Evolutionary conservation across 53 echinoderm and acorn worm species (phyloP), one percentile per base, ranked within the genome.

Genomic region (Pentamera pediparva): DNA sequence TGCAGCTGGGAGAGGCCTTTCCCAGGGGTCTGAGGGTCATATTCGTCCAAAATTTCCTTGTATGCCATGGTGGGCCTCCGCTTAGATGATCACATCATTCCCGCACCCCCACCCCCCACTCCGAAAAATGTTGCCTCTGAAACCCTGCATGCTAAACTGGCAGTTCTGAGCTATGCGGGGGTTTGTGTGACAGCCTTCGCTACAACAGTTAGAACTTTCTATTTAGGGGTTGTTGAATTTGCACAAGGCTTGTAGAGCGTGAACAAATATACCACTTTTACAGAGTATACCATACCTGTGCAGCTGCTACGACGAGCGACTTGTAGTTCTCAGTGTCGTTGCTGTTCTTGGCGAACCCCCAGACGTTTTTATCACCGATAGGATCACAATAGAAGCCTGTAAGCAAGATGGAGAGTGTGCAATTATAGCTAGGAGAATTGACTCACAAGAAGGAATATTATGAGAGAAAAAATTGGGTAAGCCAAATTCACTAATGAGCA

Each of bases 361-460:
- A 87, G 9, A 83, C 77, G 38, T 95, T 95, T 17, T 70, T 62
- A 28, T 91, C 85, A 26, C 90, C 90, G 3, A 95, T 47, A 18
- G 95, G 95, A 69, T 95, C 95, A 83, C 95, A 95, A 41, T 85
- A 93, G 1, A 20, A 9, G 29, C 77, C 92, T 92, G 72, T 55
- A 55, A 13, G 28, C 10, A 19, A n/a, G 28, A 55, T 10, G 21
- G 55, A 55, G 28, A 55, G 10, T 55, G 9, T 55, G n/a, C 12
- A 15, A 12, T n/a, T 45, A 45, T 45, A 45, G n/a, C 47, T n/a
- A 45, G 12, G 13, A 45, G 13, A 45, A 1, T 45, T 15, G n/a
- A 45, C 47, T 15, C n/a, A 12, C 47, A 45, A 45, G n/a, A 45
- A n/a, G n/a, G 13, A 15, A n/a, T 1, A 45, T n/a, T 15, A n/a